Conservation (phyloP, 2,797 vertebrate genomes). For the Triplophysa bombifrons region DNA sequence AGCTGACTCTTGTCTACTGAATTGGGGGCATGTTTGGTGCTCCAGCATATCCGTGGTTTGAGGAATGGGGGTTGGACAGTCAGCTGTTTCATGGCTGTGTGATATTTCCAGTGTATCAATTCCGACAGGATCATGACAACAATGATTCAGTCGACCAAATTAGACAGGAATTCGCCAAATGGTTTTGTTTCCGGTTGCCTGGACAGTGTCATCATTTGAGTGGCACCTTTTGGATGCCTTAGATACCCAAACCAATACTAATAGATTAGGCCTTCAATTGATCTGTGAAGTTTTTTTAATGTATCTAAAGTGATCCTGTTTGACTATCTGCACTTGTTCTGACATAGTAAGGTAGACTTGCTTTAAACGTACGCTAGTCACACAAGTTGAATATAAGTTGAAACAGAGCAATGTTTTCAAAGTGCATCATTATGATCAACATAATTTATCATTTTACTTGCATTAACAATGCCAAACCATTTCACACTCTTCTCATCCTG, state of each 20-base stretch:
- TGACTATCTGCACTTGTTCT: not conserved
- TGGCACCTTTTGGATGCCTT: not conserved
- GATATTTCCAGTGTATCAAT: slow-evolving; percentile 68
- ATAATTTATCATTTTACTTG: not conserved
- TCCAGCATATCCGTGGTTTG: slow-evolving; percentile 7
- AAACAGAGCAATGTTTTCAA: not conserved
- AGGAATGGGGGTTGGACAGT: slow-evolving; percentile 30
- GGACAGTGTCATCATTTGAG: not conserved
- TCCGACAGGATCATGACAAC: slow-evolving; percentile 61
- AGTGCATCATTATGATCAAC: not conserved
- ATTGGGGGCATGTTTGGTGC: slow-evolving; percentile 28
- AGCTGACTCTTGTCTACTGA: slow-evolving; percentile 27
- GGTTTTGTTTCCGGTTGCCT: slow-evolving; percentile 66
- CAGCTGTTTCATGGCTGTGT: slow-evolving; percentile 49
- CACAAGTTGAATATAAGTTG: not conserved
- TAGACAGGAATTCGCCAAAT: slow-evolving; percentile 62
- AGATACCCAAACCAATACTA: not conserved
- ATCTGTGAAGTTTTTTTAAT: not conserved
- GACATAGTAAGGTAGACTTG: not conserved
- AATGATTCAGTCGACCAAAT: slow-evolving; percentile 72
- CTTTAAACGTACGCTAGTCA: not conserved
- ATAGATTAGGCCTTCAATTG: not conserved
- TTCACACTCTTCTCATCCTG: slow-evolving; percentile 6
- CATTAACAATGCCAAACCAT: not conserved
- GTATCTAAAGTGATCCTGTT: not conserved